Evolutionary conservation across 2,113 vertebrate genomes (phyloP), one percentile per base, ranked within the genome.

Genomic region (Trachemys scripta): DNA sequence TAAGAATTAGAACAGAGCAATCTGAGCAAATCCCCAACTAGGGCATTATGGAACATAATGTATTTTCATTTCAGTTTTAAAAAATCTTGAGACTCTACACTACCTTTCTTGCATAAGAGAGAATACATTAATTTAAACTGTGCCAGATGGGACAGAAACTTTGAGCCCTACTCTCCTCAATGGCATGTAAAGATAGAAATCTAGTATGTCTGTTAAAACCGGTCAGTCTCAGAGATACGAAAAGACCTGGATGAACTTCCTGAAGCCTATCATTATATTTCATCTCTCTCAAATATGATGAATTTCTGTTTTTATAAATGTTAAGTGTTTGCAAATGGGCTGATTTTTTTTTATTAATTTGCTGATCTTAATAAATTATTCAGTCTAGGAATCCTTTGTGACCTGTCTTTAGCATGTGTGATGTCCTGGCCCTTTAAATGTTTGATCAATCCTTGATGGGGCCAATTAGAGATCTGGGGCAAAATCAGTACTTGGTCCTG

Each of bases 1-100:
- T 96, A 90, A 95, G 57, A 90, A 95, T 65, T 90, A 87, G 82
- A 95, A 91, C 12, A 89, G 50, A 92, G 38, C 29, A 81, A 24
- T 38, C 1, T 3, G 65, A 93, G 87, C 7, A 94, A 95, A 90
- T 89, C 14, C 10, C 6, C 3, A 53, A 65, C 45, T 56, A 87
- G 51, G 10, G 8, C 50, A 85, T 90, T 95, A 89, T 80, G 53
- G 50, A 92, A 78, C 20, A 86, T 78, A 93, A 88, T 50, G 4
- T 29, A 69, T 89, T 92, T 92, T 91, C 27, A 86, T 94, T 84
- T n/a, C 81, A 38, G 80, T 27, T 83, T 14, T 87, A 90, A 94
- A 49, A 94, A 76, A 56, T 35, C 53, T 80, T 90, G 51, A 90
- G 8, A 79, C 10, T 57, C 45, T 88, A 53, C 54, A 78, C 4